These are phyloP conservation scores for Drosophila triauraria DNA, from an alignment of 1,140 invertebrate species.

Conservation along the genomic window DNA sequence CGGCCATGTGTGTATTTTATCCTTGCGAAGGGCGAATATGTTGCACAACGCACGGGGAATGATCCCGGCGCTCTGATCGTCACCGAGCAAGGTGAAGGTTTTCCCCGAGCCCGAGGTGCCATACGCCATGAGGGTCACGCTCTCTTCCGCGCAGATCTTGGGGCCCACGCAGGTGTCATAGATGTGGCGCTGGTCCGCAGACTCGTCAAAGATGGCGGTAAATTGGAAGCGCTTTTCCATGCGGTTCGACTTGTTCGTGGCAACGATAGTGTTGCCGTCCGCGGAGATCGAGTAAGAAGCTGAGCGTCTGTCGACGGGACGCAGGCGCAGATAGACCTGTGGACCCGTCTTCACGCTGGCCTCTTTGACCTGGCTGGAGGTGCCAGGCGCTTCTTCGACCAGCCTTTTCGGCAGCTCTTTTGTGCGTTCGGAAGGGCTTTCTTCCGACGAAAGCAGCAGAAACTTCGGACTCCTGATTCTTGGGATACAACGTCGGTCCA, in stretches of 20 bases:
- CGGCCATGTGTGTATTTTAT: no score
- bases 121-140: constrained; percentile 87
- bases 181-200: constrained; percentile 87
- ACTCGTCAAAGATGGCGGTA: constrained; percentile 88
- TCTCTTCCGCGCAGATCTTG: constrained; percentile 89
- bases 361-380: constrained; percentile 9
- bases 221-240: constrained; percentile 88
- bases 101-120: no score
- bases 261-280: constrained; percentile 57
- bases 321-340: constrained; percentile 86
- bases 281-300: constrained; percentile 60
- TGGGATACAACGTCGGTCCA: constrained; percentile 73
- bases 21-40: no score
- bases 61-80: no score
- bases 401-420: neutral
- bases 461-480: neutral
- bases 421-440: no score
- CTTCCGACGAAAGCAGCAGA: no score
- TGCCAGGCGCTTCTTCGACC: constrained; percentile 14
- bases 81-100: no score
- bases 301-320: constrained; percentile 71
- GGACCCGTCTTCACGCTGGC: constrained; percentile 55
- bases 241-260: constrained; percentile 84
- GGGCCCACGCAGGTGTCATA: constrained; percentile 85
- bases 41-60: no score